These are phyloP conservation scores for Rhipidura dahli DNA, from an alignment of 2,113 vertebrate species.

Conservation along the genomic window DNA sequence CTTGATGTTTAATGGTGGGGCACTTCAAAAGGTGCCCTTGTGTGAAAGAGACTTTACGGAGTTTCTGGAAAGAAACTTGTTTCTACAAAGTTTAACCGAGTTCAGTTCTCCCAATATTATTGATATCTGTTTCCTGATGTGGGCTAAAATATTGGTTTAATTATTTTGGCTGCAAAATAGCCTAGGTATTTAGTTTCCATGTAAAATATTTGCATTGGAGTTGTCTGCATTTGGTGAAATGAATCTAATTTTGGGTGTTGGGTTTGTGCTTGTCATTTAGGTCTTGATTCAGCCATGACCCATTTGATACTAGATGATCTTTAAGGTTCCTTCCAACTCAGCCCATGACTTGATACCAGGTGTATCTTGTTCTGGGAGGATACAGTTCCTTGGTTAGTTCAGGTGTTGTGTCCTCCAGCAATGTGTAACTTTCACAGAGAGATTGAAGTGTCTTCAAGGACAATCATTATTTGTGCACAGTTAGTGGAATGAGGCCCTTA, in stretches of 20 bases:
- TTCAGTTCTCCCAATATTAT: not conserved
- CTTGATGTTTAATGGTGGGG: not conserved
- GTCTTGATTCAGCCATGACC: not conserved
- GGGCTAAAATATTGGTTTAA: not conserved
- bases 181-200: not conserved
- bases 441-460: not conserved
- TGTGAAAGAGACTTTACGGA: not conserved
- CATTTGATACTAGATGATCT: not conserved
- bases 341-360: not conserved
- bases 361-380: not conserved
- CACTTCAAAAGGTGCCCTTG: not conserved
- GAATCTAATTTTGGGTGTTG: not conserved
- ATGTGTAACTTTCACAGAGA: not conserved
- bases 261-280: not conserved
- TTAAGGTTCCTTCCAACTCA: not conserved
- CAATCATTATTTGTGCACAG: not conserved
- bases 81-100: not conserved
- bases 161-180: not conserved
- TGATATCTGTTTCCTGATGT: not conserved
- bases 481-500: not conserved
- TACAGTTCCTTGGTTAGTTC: not conserved
- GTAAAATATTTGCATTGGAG: not conserved
- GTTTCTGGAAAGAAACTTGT: not conserved
- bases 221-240: not conserved
- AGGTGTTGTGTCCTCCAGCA: not conserved